Percentiles rank a stretch among this genome's conserved stretches.
These are phyloP conservation scores for Sebastes steindachneri DNA, from an alignment of 2,797 vertebrate genomes.

Conservation along the genomic window DNA sequence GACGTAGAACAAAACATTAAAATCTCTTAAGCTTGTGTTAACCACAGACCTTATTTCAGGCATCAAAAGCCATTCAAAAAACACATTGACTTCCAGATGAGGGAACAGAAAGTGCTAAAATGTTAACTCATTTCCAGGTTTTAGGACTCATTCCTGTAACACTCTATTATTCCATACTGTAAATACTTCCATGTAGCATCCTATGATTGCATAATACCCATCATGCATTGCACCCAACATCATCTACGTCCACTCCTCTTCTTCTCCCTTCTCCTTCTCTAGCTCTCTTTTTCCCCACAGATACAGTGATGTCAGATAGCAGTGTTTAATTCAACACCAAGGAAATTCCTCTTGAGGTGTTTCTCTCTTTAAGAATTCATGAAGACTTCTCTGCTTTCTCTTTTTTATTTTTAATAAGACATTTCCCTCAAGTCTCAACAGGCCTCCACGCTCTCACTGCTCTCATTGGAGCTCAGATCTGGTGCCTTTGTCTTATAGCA, in stretches of 20 bases:
- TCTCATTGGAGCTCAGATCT: neutral
- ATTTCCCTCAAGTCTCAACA: neutral
- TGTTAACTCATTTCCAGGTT: no score
- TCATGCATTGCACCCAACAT: neutral
- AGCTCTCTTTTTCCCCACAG: neutral
- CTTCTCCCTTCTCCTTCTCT: neutral
- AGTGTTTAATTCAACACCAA: neutral
- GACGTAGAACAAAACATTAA: no score
- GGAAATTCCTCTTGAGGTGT: neutral
- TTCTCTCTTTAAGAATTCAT: slow-evolving; percentile 19
- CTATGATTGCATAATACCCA: neutral
- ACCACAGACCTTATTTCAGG: no score
- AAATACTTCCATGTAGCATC: neutral
- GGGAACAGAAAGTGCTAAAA: no score
- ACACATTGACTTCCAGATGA: no score
- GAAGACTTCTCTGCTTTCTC: neutral
- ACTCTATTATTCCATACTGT: neutral
- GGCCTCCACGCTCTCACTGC: neutral
- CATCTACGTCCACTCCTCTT: neutral
- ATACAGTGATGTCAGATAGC: neutral
- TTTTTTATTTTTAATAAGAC: neutral
- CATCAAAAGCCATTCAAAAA: no score
- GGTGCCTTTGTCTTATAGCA: neutral
- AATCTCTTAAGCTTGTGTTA: no score
- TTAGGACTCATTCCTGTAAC: no score